These are phyloP conservation scores for Anabacerthia variegaticeps DNA, from an alignment of 2,797 vertebrate genomes.

Conservation along the genomic window DNA sequence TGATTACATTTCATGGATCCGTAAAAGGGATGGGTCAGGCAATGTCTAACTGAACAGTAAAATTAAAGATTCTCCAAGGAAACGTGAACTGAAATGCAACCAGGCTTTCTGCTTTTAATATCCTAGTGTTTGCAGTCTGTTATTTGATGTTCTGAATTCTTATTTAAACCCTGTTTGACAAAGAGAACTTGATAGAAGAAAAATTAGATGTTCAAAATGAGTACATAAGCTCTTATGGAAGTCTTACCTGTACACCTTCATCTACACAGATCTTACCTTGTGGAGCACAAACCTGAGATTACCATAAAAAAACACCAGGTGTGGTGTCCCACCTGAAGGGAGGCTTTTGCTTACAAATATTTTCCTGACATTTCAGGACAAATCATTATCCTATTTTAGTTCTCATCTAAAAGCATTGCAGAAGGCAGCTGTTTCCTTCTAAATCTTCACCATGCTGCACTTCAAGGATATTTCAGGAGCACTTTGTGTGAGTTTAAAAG, in stretches of 20 bases:
- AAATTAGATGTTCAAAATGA: slow-evolving; percentile 21
- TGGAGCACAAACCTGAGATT: background rate
- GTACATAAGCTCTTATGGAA: background rate
- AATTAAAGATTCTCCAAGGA: slow-evolving; percentile 21
- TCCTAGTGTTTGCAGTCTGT: slow-evolving; percentile 18
- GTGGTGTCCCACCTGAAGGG: background rate
- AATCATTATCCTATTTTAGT: background rate
- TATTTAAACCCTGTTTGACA: slow-evolving; percentile 44
- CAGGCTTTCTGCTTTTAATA: slow-evolving; percentile 26
- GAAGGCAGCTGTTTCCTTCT: background rate
- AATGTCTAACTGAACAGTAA: background rate
- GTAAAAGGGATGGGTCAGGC: background rate
- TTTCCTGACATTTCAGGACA: background rate
- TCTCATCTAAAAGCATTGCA: background rate
- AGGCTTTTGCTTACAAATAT: background rate
- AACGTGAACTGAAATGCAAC: background rate
- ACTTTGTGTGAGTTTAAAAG: background rate
- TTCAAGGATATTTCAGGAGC: background rate
- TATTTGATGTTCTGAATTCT: slow-evolving; percentile 54
- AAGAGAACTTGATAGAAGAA: background rate
- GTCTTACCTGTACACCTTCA: background rate
- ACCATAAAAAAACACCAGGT: background rate
- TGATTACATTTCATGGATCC: background rate
- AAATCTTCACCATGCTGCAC: background rate
- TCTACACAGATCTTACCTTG: background rate